Base-by-base conservation (phyloP, 2,797 vertebrate genomes). In the Cyclopterus lumpus region DNA sequence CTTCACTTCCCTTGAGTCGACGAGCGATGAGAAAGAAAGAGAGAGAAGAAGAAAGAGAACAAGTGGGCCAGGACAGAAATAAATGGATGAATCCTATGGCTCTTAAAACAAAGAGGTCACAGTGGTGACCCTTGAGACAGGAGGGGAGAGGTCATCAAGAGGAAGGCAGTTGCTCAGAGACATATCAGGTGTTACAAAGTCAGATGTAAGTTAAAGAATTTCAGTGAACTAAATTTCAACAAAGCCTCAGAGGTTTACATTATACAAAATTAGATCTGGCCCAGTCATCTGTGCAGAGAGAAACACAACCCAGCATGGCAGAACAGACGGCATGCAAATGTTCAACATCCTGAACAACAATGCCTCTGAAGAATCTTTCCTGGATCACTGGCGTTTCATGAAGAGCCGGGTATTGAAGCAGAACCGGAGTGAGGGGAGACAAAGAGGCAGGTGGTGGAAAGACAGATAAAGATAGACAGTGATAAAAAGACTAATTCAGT, bases 361-460 rank as follows among this genome's bases (percentile, higher is more conserved):
- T 40, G 55, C 44, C 73, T 80, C 46, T 36, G 67, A 79, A 81
- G 72, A 63, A 62, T 61, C 69, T 81, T 79, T 40, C 55, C 14
- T 84, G 78, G 79, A 87, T 81, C 77, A 73, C 64, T 73, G 62
- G 77, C 24, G 2, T 54, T 73, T 83, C 69, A 82, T 83, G 81
- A 85, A 82, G 73, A 73, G 62, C 32, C 12, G 24, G 34, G 60
- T 73, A 48, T 12, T 44, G 61, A 73, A 40, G 75, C 44, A 67
- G 67, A 81, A 85, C 55, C 63, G 51, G 70, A 55, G 15, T 3
- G 42, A 71, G 32, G 14, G 24, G 40, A 38, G 22, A 61, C 28
- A n/a, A 11, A 15, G 51, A 60, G 42, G 42, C 54, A 63, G 46
- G 53, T 44, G 58, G 53, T 40, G 58, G 53, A 42, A 60, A 59